These are phyloP conservation scores for Eutrigla gurnardus DNA, from an alignment of 2,797 vertebrate species.

Conservation along the genomic window DNA sequence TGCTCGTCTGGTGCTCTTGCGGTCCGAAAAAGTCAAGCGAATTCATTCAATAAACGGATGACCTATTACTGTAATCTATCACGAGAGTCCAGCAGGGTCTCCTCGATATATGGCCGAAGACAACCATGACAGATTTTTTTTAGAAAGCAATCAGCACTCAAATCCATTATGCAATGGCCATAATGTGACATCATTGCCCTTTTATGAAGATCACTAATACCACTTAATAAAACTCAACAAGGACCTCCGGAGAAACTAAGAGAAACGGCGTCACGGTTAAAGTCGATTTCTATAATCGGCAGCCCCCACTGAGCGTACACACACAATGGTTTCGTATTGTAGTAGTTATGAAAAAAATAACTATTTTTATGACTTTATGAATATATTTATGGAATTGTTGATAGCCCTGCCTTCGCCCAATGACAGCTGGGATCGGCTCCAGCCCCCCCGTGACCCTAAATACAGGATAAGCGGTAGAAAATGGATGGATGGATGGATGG, in stretches of 20 bases:
- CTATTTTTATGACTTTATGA: no score
- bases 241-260: constrained; percentile 2
- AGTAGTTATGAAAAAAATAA: no score
- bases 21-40: constrained; percentile 13
- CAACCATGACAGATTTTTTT: constrained; percentile 22
- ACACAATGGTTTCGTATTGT: no score
- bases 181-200: constrained; percentile 38
- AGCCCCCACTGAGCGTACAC: background rate
- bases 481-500: no score
- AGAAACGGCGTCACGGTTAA: background rate
- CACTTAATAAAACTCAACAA: constrained; percentile 26
- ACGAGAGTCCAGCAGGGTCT: constrained; percentile 12
- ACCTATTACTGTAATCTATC: constrained; percentile 20
- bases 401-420: no score
- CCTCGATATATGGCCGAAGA: constrained; percentile 20
- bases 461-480: no score
- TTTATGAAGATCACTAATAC: constrained; percentile 24
- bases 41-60: constrained; percentile 42
- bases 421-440: no score
- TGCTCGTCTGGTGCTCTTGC: constrained; percentile 5
- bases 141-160: constrained; percentile 9
- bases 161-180: constrained; percentile 11
- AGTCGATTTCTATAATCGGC: constrained; percentile 21
- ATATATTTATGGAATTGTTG: no score
- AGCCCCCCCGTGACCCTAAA: no score